phyloP scores from a whole-genome alignment of 2,888 invertebrate species.

The Trisateles emortualis region DNA sequence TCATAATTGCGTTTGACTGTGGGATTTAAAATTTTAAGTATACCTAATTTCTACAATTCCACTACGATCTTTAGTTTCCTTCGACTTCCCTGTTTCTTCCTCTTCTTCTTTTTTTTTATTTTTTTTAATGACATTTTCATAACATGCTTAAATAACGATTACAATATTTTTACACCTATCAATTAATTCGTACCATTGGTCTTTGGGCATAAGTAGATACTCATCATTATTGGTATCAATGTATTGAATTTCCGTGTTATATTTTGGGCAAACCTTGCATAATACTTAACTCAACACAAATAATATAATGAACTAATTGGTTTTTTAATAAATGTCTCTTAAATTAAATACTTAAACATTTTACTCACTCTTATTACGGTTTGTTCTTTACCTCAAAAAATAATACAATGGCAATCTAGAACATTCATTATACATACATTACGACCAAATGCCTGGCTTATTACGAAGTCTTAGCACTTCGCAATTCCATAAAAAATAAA shows the following conservation, averaged over 20 bases:
- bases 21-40: neutral
- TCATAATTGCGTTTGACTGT: neutral
- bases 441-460: neutral
- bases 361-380: slow-evolving; percentile 29
- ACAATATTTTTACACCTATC: slow-evolving; percentile 43
- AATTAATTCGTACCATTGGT: slow-evolving; percentile 50
- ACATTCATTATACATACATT: neutral
- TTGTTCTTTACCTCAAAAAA: slow-evolving; percentile 21
- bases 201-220: slow-evolving; percentile 49
- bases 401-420: neutral
- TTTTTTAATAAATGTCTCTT: slow-evolving; percentile 19
- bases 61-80: neutral
- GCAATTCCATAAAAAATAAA: neutral
- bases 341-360: slow-evolving; percentile 14
- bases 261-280: slow-evolving; percentile 11
- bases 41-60: neutral
- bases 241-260: slow-evolving; percentile 6
- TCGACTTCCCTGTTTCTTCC: slow-evolving; percentile 6
- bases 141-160: slow-evolving; percentile 46
- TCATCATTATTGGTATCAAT: slow-evolving; percentile 28
- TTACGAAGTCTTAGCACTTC: neutral
- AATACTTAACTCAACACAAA: slow-evolving; percentile 16
- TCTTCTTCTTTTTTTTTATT: slow-evolving; percentile 18
- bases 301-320: neutral
- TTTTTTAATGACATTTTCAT: slow-evolving; percentile 27